These are phyloP conservation scores for Rana temporaria DNA, from an alignment of 2,113 vertebrate species.

Conservation along the genomic window DNA sequence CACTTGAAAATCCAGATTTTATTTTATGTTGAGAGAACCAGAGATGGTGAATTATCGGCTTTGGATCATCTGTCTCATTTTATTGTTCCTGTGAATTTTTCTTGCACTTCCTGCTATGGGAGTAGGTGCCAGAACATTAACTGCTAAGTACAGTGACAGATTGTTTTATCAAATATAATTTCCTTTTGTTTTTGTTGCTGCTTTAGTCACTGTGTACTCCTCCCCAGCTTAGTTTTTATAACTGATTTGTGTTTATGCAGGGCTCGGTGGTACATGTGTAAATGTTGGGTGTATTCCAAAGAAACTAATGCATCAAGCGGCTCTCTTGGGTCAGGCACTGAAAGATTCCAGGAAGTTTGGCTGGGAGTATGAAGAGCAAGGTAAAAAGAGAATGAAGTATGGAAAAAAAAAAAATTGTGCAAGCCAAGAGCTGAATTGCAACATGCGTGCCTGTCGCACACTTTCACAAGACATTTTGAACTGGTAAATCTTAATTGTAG, in stretches of 20 bases:
- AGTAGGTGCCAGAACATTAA: no score
- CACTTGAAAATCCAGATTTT: no score
- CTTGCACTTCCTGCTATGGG: neutral
- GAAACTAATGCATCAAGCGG: conserved; percentile 97
- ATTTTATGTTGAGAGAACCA: no score
- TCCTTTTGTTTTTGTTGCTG: neutral
- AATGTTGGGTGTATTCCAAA: conserved; percentile 97
- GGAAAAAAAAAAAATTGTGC: no score
- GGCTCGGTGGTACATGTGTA: conserved; percentile 95
- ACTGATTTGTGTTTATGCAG: conserved; percentile 67
- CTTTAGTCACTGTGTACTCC: neutral
- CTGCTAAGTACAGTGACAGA: no score
- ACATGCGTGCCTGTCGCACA: no score
- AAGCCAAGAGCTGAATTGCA: no score
- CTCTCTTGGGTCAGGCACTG: conserved; percentile 83
- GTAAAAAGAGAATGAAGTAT: conserved; percentile 63
- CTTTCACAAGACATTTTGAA: no score
- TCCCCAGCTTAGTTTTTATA: neutral
- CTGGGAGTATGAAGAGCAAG: conserved; percentile 88
- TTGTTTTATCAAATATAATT: no score
- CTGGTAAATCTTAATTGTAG: no score
- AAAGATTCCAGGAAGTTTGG: conserved; percentile 88
- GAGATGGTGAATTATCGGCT: no score
- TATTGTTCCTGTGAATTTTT: neutral
- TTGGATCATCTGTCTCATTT: neutral